Evolutionary conservation across 2,113 vertebrate genomes (phyloP), one percentile per base, ranked within the genome.

Genomic region (Haemorhous mexicanus): DNA sequence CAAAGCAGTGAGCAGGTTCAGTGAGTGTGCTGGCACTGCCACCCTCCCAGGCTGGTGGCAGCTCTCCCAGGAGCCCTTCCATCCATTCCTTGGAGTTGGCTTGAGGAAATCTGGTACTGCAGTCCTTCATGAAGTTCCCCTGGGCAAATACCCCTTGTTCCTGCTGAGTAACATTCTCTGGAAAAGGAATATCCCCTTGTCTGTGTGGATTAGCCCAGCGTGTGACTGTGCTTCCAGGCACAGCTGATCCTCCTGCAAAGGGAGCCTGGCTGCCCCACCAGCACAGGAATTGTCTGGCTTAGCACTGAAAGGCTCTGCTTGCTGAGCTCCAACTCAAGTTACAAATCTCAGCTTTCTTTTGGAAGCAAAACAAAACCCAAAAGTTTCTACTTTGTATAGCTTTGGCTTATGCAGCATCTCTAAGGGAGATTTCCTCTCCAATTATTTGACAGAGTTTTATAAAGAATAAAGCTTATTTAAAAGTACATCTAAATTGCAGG

Each of bases 181-280:
- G 55, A 35, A 55, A 61, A 41, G 41, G 53, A 76, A 22, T 27
- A 37, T n/a, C 26, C 32, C 24, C 58, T 49, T 37, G n/a, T 22
- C 28, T 30, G 2, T 7, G 13, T 66, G 84, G 23, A n/a, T 9
- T 17, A 41, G 27, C 41, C 53, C 13, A 5, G 59, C 33, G 19
- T 4, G 6, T 27, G 46, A 2, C 28, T 5, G 14, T 78, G 32
- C 6, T 89, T 63, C 61, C 6, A 9, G 46, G n/a, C 0, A 0
- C 11, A 39, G 47, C 27, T 46, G 39, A 8, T 61, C 14, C 53
- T 41, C 39, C 78, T 41, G 47, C 3, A 5, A 18, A 32, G 47
- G 43, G n/a, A 79, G 22, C 39, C 52, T 67, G 70, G 35, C 37
- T 35, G n/a, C 44, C 27, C 8, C 46, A 53, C 11, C 58, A 50